Percentiles rank a stretch among this genome's conserved stretches.
Evolutionary conservation across 2,113 vertebrate species (phyloP).

Genomic region (Chlamydotis undulata): DNA sequence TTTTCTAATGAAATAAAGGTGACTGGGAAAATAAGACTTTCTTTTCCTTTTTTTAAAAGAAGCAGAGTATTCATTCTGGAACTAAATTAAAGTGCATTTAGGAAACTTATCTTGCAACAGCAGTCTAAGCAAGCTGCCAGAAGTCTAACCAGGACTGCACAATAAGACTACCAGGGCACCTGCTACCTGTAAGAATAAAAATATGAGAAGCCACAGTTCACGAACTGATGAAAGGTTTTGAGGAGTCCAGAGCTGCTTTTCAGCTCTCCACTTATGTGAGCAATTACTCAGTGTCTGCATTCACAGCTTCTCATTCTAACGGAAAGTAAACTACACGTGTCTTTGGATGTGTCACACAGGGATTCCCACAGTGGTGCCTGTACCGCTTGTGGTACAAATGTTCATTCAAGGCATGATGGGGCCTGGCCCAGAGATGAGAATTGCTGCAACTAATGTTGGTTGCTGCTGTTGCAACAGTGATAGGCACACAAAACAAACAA

Average conservation of each 20-base stretch:
- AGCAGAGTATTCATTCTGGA: background rate
- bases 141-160: background rate
- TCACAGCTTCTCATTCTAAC: background rate
- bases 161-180: background rate
- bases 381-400: background rate
- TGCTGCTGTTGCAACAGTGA: background rate
- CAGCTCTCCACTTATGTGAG: background rate
- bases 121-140: background rate
- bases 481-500: too few relatives aligned
- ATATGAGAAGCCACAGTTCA: background rate
- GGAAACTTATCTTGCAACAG: background rate
- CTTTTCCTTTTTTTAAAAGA: background rate
- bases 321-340: background rate
- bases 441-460: background rate
- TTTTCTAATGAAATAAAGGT: slow-evolving; percentile 82
- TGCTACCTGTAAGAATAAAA: background rate
- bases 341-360: background rate
- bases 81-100: background rate
- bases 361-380: background rate
- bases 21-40: slow-evolving; percentile 51
- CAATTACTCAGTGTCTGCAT: background rate
- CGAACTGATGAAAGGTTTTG: background rate
- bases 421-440: background rate
- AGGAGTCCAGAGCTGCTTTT: background rate
- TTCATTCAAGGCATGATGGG: background rate